Evolutionary conservation across 2,113 vertebrate genomes (phyloP), one percentile per base, ranked within the genome.

Genomic region (Xenopus laevis): DNA sequence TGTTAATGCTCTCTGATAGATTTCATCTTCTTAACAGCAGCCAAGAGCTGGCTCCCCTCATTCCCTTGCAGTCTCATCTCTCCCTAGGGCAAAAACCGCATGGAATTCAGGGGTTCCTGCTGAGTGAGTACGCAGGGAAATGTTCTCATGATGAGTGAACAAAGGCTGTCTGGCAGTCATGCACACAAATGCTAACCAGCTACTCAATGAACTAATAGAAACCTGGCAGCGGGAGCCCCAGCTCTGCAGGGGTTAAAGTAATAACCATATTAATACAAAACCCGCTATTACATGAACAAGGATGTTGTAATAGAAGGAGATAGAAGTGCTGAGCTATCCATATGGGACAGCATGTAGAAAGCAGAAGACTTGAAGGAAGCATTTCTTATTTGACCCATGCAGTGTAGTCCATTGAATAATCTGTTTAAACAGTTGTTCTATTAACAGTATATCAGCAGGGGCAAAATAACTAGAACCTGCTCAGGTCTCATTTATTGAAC

Each of bases 1-100:
- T 67, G 45, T 69, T 64, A 69, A 77, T 77, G 66, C 46, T 70
- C 67, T 70, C 64, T 64, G 67, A 77, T 64, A 77, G 59, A 77
- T 70, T 77, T 70, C 66, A 77, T 77, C 67, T 77, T 70, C 50
- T 70, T 70, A 76, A 76, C 27, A 55, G 66, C 74, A 45, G 74
- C 74, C 74, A 77, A 70, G 59, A 57, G 30, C 66, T 57, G 66
- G 12, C 66, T 70, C 61, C 30, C 30, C 74, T 77, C 62, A 15
- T 69, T 75, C 74, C 67, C 67, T 46, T 64, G 7, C 59, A 46
- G 20, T 77, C 66, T 70, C 50, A 55, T 77, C 50, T 45, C 27
- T 77, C 74, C 50, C 59, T 46, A 27, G 74, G 59, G 66, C 59
- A 59, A 13, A 68, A 75, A 75, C 65, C 65, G 65, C 73, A 75